Evolutionary conservation across 2,888 invertebrate genomes (phyloP).

Genomic region (Sinhomidia bicolor): DNA sequence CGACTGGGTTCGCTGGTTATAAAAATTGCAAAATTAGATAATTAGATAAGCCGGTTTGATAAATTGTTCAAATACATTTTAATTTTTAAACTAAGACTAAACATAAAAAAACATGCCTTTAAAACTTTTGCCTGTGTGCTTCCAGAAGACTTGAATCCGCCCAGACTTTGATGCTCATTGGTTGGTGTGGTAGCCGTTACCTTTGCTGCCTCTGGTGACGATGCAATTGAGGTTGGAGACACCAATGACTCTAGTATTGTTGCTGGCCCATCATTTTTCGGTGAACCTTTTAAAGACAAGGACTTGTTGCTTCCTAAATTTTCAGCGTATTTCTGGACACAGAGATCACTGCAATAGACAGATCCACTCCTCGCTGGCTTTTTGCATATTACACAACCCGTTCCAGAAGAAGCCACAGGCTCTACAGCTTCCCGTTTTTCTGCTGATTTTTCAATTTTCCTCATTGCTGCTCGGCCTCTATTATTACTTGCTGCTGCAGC

Average conservation of each 20-base stretch:
- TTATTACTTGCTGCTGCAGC: conserved; percentile 52
- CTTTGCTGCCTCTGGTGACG: background rate
- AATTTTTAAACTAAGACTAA: background rate
- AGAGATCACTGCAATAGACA: conserved; percentile 94
- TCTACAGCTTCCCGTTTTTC: no score
- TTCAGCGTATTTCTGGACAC: conserved; percentile 90
- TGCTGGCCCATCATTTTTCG: conserved; percentile 82
- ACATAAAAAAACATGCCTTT: conserved; percentile 64
- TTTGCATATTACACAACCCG: conserved; percentile 89
- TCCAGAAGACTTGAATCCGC: conserved; percentile 31
- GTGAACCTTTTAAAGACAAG: conserved; percentile 75
- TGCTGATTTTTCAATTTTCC: conserved; percentile 35
- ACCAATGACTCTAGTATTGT: background rate
- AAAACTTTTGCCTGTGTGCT: conserved; percentile 36
- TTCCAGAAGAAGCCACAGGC: no score
- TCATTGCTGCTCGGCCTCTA: background rate
- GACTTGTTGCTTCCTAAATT: conserved; percentile 78
- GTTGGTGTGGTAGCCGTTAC: background rate
- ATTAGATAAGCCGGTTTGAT: no score
- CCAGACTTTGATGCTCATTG: conserved; percentile 7
- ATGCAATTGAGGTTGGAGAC: conserved; percentile 13
- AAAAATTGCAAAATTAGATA: no score
- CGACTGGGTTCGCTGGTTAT: conserved; percentile 11
- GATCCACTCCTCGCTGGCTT: conserved; percentile 89
- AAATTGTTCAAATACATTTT: background rate